Percentiles rank a stretch among this genome's conserved stretches.
These are phyloP conservation scores for Rhopalosiphum maidis DNA, from an alignment of 1,140 invertebrate genomes.

Conservation along the genomic window DNA sequence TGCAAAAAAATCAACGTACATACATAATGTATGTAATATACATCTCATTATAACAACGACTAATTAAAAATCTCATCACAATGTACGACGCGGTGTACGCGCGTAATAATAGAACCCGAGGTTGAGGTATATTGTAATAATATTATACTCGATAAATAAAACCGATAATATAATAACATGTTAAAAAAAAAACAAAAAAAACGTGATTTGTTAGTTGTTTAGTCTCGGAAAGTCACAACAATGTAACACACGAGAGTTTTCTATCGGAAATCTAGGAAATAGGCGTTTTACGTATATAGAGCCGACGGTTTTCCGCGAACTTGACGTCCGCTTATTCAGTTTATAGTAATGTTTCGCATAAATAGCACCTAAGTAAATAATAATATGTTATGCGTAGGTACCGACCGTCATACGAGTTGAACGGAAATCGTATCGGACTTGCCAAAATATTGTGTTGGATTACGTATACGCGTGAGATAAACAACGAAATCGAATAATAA, in stretches of 20 bases:
- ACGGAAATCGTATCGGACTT: background rate
- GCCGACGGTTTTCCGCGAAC: background rate
- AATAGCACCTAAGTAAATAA: background rate
- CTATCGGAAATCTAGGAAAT: background rate
- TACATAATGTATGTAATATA: background rate
- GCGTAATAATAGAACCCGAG: background rate
- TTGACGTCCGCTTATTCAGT: background rate
- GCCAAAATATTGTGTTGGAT: constrained; percentile 5
- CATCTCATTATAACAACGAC: background rate
- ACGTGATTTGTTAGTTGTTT: background rate
- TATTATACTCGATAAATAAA: background rate
- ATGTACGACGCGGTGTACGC: background rate
- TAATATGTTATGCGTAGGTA: constrained; percentile 7
- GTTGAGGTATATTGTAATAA: background rate
- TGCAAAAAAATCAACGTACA: background rate
- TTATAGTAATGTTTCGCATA: background rate
- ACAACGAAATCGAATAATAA: background rate
- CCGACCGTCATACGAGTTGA: background rate
- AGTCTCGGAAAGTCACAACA: background rate
- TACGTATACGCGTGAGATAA: background rate
- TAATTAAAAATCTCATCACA: constrained; percentile 5
- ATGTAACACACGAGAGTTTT: background rate
- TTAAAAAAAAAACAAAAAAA: background rate
- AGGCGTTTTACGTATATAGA: background rate
- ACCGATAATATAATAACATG: background rate